Evolutionary conservation across 2,113 vertebrate genomes (phyloP).

Genomic region (Centropristis striata): DNA sequence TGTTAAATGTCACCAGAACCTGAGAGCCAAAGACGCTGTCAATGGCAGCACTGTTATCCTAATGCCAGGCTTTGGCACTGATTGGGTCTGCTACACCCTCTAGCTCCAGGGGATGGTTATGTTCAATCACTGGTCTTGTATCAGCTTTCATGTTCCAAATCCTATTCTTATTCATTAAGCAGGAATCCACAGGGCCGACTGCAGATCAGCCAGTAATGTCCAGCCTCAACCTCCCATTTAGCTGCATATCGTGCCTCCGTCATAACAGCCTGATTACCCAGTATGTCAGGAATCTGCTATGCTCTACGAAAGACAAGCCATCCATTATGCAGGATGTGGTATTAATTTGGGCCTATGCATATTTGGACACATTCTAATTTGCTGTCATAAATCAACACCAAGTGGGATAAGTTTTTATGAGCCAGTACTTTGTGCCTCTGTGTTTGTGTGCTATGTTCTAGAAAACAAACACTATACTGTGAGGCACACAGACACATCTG

Average conservation of each 20-base stretch:
- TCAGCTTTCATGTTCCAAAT: constrained; percentile 48
- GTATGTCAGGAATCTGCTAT: constrained; percentile 69
- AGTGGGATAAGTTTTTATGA: constrained; percentile 54
- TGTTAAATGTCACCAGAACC: constrained; percentile 79
- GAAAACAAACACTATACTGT: constrained; percentile 52
- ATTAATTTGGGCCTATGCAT: constrained; percentile 56
- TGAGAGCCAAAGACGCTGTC: constrained; percentile 64
- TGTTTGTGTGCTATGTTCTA: constrained; percentile 30
- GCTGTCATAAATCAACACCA: constrained; percentile 59
- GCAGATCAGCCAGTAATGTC: constrained; percentile 50
- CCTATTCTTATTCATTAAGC: constrained; percentile 39
- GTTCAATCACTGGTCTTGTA: constrained; percentile 52
- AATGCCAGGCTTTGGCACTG: constrained; percentile 70
- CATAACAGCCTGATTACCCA: constrained; percentile 49
- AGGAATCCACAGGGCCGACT: constrained; percentile 36
- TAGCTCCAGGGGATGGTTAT: constrained; percentile 58
- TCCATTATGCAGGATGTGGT: constrained; percentile 59
- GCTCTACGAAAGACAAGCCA: constrained; percentile 59
- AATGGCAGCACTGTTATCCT: constrained; percentile 71
- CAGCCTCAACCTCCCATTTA: constrained; percentile 25
- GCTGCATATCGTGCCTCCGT: constrained; percentile 35
- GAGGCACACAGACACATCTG: constrained; percentile 24
- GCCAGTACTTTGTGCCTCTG: constrained; percentile 46
- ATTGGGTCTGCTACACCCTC: constrained; percentile 39
- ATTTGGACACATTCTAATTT: constrained; percentile 57